Conservation (phyloP, 1,140 invertebrate species). For the Triops longicaudatus region DNA sequence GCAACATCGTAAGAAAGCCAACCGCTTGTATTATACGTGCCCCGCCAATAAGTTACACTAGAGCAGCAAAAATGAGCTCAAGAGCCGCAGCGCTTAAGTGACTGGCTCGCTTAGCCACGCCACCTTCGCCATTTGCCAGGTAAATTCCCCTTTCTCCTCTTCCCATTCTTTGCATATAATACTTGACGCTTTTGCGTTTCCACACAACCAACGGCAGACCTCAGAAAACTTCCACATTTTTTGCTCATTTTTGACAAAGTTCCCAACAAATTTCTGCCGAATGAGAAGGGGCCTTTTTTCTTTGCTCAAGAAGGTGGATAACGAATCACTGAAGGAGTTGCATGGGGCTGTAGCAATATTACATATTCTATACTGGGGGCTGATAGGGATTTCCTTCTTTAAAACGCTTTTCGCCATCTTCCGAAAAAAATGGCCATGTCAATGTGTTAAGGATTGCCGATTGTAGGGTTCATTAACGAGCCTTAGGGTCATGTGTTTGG, state of each 20-base stretch:
- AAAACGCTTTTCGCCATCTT: background rate
- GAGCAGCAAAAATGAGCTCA: constrained; percentile 11
- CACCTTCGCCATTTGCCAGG: background rate
- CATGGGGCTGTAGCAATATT: background rate
- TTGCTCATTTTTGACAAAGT: background rate
- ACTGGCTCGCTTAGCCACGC: background rate
- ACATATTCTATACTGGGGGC: background rate
- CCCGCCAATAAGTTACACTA: constrained; percentile 14
- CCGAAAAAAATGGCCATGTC: background rate
- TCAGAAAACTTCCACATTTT: background rate
- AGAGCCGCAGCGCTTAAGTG: background rate
- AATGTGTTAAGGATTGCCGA: background rate
- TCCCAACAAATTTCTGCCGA: background rate
- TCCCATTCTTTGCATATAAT: background rate
- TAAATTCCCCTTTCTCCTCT: background rate
- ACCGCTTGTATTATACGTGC: constrained; percentile 14
- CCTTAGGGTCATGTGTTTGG: background rate
- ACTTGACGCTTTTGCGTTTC: constrained; percentile 7
- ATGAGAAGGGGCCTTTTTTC: background rate
- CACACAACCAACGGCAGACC: background rate
- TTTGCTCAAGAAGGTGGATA: background rate
- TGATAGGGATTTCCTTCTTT: background rate
- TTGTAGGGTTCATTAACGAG: background rate
- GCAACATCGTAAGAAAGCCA: background rate
- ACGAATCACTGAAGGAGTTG: background rate